These are phyloP conservation scores for Spheniscus humboldti DNA, from an alignment of 2,797 vertebrate species.

Conservation along the genomic window DNA sequence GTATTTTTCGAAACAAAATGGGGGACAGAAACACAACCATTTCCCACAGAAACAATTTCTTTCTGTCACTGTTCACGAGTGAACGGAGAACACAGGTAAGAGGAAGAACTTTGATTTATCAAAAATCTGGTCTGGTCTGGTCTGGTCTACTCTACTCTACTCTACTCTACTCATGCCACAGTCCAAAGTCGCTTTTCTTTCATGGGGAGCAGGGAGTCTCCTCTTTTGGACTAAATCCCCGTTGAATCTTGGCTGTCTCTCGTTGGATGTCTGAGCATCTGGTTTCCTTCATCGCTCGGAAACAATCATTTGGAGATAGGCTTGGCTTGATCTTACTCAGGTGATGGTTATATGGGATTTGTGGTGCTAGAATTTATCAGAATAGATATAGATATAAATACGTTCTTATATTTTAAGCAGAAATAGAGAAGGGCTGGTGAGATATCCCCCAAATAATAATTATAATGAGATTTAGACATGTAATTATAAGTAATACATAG, in stretches of 20 bases:
- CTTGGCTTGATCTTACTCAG: not conserved
- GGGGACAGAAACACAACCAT: not conserved
- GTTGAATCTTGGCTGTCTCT: not conserved
- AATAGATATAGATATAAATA: not conserved
- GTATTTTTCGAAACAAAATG: not conserved
- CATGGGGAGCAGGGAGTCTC: not conserved
- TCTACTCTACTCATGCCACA: not conserved
- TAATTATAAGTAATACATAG: not conserved
- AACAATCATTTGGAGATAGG: not conserved
- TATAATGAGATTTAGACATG: not conserved
- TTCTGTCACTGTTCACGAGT: not conserved
- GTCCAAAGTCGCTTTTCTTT: not conserved
- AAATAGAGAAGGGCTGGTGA: not conserved
- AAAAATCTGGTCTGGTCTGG: not conserved
- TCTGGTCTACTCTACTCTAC: not conserved
- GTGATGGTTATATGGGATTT: not conserved
- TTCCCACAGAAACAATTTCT: not conserved
- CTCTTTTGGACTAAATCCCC: not conserved
- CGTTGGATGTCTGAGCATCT: not conserved
- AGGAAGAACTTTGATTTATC: not conserved
- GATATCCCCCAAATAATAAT: not conserved
- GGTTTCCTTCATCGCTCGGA: not conserved
- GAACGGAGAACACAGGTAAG: not conserved
- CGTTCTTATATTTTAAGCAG: not conserved
- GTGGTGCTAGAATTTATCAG: not conserved